Conservation (phyloP, 2,797 vertebrate genomes). For the Pangasius larnaudii region DNA sequence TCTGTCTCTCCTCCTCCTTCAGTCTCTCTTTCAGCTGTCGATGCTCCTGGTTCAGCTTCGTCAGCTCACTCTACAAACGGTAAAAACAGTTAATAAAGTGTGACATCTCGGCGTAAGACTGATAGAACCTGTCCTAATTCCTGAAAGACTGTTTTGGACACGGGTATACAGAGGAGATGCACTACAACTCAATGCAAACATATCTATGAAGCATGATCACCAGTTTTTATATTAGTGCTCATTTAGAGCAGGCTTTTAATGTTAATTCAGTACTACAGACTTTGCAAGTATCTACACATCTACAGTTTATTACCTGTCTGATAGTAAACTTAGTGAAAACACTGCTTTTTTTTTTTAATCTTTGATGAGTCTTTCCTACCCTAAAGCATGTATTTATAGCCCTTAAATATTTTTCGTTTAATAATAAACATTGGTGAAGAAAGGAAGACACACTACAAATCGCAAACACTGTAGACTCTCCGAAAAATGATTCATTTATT, state of each 20-base stretch:
- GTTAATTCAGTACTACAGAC: background rate
- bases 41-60: conserved; percentile 80
- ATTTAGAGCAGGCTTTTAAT: background rate
- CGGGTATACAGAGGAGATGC: background rate
- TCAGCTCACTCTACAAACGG: conserved; percentile 77
- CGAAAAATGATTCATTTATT: background rate
- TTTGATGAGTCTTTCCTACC: background rate
- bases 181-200: background rate
- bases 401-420: background rate
- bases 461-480: background rate
- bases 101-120: background rate
- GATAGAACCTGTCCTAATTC: background rate
- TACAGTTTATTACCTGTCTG: background rate
- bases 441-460: background rate
- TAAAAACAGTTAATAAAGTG: background rate
- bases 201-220: background rate
- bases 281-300: background rate
- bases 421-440: background rate
- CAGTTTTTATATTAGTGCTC: background rate
- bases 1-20: conserved; percentile 81
- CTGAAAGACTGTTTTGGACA: background rate
- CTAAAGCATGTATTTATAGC: background rate
- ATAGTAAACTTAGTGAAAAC: background rate
- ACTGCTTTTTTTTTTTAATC: background rate
- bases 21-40: conserved; percentile 84